Evolutionary conservation across 2,113 vertebrate species (phyloP), one percentile per base, ranked within the genome.

Genomic region (Carassius carassius): DNA sequence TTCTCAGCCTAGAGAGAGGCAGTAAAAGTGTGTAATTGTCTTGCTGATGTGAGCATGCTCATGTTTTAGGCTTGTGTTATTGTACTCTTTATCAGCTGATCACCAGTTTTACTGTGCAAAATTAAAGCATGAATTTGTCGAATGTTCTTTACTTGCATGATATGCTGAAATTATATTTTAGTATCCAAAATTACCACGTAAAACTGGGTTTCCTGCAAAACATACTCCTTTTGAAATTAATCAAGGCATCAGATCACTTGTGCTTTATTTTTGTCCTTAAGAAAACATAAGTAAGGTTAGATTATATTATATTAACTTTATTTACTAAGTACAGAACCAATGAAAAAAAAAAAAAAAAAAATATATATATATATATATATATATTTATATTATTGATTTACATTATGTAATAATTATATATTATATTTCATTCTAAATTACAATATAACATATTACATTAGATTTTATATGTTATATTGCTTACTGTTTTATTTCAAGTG

Each of bases 61-160:
- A 54, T 29, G 47, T 88, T 85, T 76, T 60, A 67, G 63, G 70
- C 11, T 80, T 75, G 41, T 87, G 62, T 75, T 84, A 84, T 84
- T 86, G 16, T 41, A 78, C 54, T 32, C 23, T 74, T 84, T 86
- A 78, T 73, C 72, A 79, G 47, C 32, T 51, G 58, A 84, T 86
- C 29, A 12, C 41, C 78, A n/a, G n/a, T 67, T 56, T 47, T 74
- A 14, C 5, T 37, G 19, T 10, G 13, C 16, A 32, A 85, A 82
- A 74, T 23, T 5, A 83, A 85, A 35, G 13, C n/a, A 62, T 63
- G 62, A 54, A 49, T 44, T 77, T 9, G 41, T 41, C 8, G 41
- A 41, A 41, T 41, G 41, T 41, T 56, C 76, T 44, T 72, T 62
- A 69, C 60, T 81, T 78, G 65, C 58, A 84, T 23, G 78, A 67